Evolutionary conservation across 2,113 vertebrate species (phyloP).

Genomic region (Mastomys natalensis): DNA sequence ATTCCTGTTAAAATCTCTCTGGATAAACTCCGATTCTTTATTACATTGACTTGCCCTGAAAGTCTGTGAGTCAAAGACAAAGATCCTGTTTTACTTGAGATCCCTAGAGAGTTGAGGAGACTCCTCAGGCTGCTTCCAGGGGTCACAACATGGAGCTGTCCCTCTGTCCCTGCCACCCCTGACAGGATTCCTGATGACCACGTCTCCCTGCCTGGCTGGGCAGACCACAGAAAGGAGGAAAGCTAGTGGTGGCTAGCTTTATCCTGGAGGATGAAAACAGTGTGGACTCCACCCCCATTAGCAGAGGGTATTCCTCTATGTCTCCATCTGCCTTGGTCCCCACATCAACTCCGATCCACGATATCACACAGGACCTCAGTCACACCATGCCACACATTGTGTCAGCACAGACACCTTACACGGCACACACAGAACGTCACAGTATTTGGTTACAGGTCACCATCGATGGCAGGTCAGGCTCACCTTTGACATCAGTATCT

Average conservation of each 20-base stretch:
- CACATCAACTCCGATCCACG: not conserved
- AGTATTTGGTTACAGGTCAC: not conserved
- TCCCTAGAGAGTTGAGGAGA: not conserved
- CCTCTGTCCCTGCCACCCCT: not conserved
- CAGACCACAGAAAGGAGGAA: not conserved
- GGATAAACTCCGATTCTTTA: not conserved
- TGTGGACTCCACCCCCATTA: not conserved
- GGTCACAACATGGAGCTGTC: not conserved
- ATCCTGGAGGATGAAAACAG: too few relatives aligned
- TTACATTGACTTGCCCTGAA: not conserved
- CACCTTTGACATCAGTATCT: slow-evolving; percentile 61
- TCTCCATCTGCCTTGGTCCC: not conserved
- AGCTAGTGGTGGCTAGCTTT: not conserved
- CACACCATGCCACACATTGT: not conserved
- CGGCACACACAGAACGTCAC: not conserved
- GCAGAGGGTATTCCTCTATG: not conserved
- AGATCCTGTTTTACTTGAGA: not conserved
- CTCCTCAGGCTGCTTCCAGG: not conserved
- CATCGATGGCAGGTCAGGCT: not conserved
- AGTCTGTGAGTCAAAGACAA: not conserved
- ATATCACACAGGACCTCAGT: too few relatives aligned
- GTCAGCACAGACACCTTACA: not conserved
- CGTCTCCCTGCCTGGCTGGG: accelerated
- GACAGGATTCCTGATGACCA: not conserved
- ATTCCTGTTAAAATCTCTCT: not conserved